Base-by-base conservation (phyloP, 2,113 vertebrate species). In the Galeopterus variegatus region DNA sequence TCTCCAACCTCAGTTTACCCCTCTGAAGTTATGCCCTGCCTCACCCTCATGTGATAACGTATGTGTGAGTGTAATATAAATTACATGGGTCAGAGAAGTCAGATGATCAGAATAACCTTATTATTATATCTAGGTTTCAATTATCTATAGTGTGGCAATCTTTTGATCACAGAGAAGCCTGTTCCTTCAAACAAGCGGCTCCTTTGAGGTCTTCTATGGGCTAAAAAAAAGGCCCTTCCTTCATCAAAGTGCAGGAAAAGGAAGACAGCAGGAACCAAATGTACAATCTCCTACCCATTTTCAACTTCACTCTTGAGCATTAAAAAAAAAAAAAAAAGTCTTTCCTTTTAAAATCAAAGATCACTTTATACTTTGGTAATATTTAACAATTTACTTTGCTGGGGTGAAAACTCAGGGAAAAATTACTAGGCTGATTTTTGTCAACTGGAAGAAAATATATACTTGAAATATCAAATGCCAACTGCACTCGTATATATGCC, bases 391-490 rank as follows among this genome's bases (percentile, higher is more conserved):
- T 72, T 90, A 36, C 28, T 92, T 81, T n/a, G 64, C 76, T 17
- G 41, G 21, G 14, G 33, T 45, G 36, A 94, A 95, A 93, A 76
- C 12, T 10, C 28, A 89, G 41, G 48, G 28, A 65, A 89, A 83
- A 94, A 92, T 65, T 91, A 90, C 28, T 73, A 60, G 69, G 58
- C 24, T 96, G 81, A 77, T 75, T 94, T 93, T 64, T 87, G 73
- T 93, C 75, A 77, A 56, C 58, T 84, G 21, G 45, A 60, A 56
- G 81, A 50, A 84, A 70, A 36, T 26, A 65, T 3, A 5, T 28
- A 85, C 56, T 87, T 93, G 89, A 97, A 70, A 52, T 86, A 97
- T 97, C 95, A 89, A 98, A 98, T 67, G 52, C 28, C 75, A 89
- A 56, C 54, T 73, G 41, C 60, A 82, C 17, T 64, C 45, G 67